phyloP scores from a whole-genome alignment of 2,888 invertebrate genomes.

The Cephus pygmeus region DNA sequence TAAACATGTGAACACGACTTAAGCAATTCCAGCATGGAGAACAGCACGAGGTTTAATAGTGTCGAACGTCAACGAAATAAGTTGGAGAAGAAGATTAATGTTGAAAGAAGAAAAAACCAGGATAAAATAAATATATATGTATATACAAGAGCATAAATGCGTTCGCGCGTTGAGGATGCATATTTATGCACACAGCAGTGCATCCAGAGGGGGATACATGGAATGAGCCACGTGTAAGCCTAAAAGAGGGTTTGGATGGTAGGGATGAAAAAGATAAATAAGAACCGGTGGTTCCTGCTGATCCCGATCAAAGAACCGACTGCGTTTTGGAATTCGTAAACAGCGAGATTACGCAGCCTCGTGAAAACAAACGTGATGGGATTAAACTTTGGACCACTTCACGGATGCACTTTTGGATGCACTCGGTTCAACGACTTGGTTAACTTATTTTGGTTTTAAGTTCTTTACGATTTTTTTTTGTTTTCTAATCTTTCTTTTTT shows the following conservation, averaged over 20 bases:
- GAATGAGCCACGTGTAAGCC: neutral
- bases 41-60: neutral
- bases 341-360: neutral
- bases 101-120: neutral
- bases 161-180: neutral
- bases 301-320: neutral
- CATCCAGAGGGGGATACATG: neutral
- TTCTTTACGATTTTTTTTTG: neutral
- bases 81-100: neutral
- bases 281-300: neutral
- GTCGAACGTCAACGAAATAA: neutral
- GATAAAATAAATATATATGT: neutral
- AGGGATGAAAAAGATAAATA: no score
- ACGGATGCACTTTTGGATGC: neutral
- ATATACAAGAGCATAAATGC: neutral
- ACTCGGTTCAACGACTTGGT: neutral
- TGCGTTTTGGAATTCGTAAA: neutral
- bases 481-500: neutral
- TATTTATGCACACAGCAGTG: neutral
- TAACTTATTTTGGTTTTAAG: neutral
- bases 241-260: neutral
- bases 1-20: neutral
- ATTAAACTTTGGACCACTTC: neutral
- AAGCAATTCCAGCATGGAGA: neutral
- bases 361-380: neutral